These are phyloP conservation scores for Neopipo cinnamomea DNA, from an alignment of 2,113 vertebrate species.

Conservation along the genomic window DNA sequence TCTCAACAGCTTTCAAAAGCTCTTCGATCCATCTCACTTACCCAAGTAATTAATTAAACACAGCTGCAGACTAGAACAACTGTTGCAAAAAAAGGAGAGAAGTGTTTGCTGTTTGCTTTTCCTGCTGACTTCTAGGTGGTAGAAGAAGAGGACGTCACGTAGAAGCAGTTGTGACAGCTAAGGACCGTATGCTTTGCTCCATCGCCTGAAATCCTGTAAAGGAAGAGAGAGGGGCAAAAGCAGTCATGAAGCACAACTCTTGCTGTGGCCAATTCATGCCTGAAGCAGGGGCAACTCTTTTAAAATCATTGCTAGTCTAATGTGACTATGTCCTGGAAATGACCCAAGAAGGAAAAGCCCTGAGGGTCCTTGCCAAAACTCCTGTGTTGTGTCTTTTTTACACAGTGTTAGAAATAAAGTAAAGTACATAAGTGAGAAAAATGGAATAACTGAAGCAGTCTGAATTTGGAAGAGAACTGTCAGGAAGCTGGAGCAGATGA, in stretches of 20 bases:
- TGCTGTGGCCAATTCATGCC: background rate
- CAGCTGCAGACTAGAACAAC: conserved; percentile 57
- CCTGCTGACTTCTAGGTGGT: background rate
- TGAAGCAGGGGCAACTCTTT: background rate
- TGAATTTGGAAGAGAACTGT: background rate
- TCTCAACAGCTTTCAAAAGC: conserved; percentile 49
- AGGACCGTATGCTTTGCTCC: background rate
- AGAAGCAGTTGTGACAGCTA: background rate
- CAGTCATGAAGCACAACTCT: background rate
- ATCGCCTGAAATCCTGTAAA: background rate
- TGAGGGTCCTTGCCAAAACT: conserved; percentile 8
- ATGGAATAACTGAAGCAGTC: conserved; percentile 1
- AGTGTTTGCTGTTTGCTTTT: background rate
- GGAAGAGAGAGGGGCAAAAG: background rate
- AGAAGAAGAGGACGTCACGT: background rate
- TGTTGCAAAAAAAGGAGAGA: background rate
- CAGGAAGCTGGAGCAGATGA: conserved; percentile 20
- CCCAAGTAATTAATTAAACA: conserved; percentile 59
- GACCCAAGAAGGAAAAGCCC: conserved; percentile 38
- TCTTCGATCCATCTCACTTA: conserved; percentile 46
- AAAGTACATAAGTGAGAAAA: background rate
- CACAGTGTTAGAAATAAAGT: conserved; percentile 15
- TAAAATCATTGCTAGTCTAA: background rate
- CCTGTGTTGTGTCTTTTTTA: background rate
- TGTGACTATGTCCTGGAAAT: conserved; percentile 17